phyloP scores from a whole-genome alignment of 2,888 invertebrate genomes.

The Acheta domesticus region DNA sequence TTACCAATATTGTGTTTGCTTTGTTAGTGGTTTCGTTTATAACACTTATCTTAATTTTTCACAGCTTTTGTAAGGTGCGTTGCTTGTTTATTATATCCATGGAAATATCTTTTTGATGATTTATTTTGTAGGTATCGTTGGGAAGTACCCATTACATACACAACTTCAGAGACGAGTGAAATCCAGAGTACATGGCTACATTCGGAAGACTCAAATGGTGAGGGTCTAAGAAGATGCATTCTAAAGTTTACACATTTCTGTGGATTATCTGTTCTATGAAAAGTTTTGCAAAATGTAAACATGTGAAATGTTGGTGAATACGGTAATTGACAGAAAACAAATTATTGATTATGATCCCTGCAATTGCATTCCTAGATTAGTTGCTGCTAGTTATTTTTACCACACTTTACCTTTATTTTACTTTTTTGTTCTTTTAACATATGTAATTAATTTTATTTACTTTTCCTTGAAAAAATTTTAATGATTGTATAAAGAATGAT shows the following conservation, averaged over 20 bases:
- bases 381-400: neutral
- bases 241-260: neutral
- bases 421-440: too few species aligned
- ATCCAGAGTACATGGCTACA: constrained; percentile 46
- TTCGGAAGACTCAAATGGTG: constrained; percentile 39
- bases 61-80: neutral
- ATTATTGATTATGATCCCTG: too few species aligned
- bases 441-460: too few species aligned
- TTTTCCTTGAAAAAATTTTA: too few species aligned
- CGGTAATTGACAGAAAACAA: too few species aligned
- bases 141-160: constrained; percentile 80
- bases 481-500: too few species aligned
- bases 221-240: constrained; percentile 34
- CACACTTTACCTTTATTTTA: neutral
- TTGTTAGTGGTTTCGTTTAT: neutral
- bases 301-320: neutral
- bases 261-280: neutral
- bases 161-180: constrained; percentile 48
- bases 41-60: neutral
- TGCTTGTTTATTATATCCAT: neutral
- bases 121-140: constrained; percentile 67
- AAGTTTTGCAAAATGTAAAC: neutral
- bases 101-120: neutral
- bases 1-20: too few species aligned
- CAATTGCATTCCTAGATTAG: too few species aligned